Percentiles rank a stretch among this genome's conserved stretches.
phyloP scores from a whole-genome alignment of 2,797 vertebrate species.

The Astyanax mexicanus region DNA sequence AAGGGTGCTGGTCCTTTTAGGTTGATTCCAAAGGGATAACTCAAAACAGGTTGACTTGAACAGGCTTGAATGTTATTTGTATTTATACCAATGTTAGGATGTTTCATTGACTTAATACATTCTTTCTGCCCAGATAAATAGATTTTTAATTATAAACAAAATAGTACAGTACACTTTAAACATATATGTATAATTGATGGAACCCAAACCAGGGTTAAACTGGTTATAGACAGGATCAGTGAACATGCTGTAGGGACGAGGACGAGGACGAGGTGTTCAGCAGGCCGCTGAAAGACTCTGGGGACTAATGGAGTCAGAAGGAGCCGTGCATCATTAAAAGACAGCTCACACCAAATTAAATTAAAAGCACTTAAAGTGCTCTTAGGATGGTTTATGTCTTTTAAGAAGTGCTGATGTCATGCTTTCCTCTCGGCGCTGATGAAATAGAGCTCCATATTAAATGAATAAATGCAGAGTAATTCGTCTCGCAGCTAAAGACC shows the following conservation, averaged over 20 bases:
- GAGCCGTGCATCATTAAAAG: constrained; percentile 55
- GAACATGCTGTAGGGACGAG: constrained; percentile 5
- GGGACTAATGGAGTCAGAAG: constrained; percentile 49
- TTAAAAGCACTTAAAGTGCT: constrained; percentile 56
- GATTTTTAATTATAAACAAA: too few species aligned
- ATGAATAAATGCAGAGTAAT: constrained; percentile 25
- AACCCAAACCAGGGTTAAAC: not conserved
- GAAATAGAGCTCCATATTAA: constrained; percentile 12
- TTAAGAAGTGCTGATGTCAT: constrained; percentile 43
- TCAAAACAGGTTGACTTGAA: too few species aligned
- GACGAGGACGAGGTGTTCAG: constrained; percentile 5
- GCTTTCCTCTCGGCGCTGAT: constrained; percentile 20
- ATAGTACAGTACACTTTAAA: not conserved
- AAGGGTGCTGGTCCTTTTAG: too few species aligned
- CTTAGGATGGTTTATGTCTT: constrained; percentile 37
- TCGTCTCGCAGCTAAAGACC: constrained; percentile 40
- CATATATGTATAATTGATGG: not conserved
- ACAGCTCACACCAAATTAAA: constrained; percentile 50
- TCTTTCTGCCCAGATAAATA: too few species aligned
- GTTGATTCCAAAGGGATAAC: too few species aligned
- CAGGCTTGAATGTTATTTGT: too few species aligned
- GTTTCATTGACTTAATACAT: too few species aligned
- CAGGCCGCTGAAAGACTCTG: constrained; percentile 20
- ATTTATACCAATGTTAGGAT: too few species aligned
- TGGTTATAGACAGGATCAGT: too few species aligned